phyloP scores from a whole-genome alignment of 2,113 vertebrate species.

The Eidolon helvum region DNA sequence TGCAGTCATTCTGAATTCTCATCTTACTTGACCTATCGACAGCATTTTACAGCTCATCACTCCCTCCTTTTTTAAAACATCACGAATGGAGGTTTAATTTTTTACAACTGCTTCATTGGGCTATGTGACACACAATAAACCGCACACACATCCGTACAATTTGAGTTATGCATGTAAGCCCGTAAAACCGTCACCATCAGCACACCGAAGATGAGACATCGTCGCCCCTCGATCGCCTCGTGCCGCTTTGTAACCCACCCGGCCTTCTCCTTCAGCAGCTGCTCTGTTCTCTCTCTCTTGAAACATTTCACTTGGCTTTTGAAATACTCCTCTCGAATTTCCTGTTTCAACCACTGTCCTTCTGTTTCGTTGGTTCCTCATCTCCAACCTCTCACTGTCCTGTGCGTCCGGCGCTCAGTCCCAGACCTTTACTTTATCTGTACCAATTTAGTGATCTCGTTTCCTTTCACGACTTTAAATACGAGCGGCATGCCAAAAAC shows the following conservation, averaged over 20 bases:
- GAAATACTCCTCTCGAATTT: neutral
- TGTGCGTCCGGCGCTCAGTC: neutral
- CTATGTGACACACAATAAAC: neutral
- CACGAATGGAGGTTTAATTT: neutral
- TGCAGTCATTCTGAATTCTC: neutral
- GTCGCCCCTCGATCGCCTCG: neutral
- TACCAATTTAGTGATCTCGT: neutral
- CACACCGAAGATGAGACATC: neutral
- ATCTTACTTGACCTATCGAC: neutral
- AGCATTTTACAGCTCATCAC: neutral
- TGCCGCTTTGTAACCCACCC: neutral
- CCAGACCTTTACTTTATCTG: neutral
- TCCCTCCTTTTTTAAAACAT: neutral
- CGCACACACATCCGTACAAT: neutral
- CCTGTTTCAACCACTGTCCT: neutral
- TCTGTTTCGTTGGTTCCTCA: neutral
- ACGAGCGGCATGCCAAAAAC: neutral
- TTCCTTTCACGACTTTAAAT: neutral
- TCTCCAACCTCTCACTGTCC: neutral
- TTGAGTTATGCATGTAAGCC: neutral
- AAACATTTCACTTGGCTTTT: neutral
- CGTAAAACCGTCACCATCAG: neutral
- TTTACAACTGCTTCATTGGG: neutral
- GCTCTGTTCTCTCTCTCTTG: neutral
- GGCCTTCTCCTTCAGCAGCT: neutral